These are phyloP conservation scores for Drosophila kepulauana DNA, from an alignment of 1,140 invertebrate species.

Conservation along the genomic window DNA sequence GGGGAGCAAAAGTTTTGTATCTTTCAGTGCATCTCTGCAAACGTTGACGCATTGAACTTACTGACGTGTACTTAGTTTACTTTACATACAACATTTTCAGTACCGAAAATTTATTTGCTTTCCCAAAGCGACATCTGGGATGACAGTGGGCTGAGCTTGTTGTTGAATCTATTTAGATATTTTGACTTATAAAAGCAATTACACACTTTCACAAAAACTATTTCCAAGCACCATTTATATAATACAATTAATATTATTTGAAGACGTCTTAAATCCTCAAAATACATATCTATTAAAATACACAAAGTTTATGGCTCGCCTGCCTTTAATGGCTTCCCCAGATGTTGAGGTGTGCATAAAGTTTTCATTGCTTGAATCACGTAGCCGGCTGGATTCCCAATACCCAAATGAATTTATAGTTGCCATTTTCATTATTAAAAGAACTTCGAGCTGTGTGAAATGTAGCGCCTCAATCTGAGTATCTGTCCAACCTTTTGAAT, in stretches of 20 bases:
- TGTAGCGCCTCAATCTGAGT: background rate
- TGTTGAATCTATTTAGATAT: background rate
- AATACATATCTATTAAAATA: too few relatives aligned
- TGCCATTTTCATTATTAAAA: slow-evolving; percentile 62
- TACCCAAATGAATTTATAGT: slow-evolving; percentile 72
- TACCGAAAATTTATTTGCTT: slow-evolving; percentile 57
- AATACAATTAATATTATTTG: too few relatives aligned
- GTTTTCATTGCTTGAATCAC: slow-evolving; percentile 40
- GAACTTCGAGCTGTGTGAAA: slow-evolving; percentile 6
- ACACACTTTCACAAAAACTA: background rate
- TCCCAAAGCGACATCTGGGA: slow-evolving; percentile 56
- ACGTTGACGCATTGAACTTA: slow-evolving; percentile 38
- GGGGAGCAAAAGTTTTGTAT: slow-evolving; percentile 38
- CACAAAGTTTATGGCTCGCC: background rate
- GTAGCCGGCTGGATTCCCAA: slow-evolving; percentile 53
- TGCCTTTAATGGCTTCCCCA: background rate
- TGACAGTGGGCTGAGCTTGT: background rate
- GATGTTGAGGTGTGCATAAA: background rate
- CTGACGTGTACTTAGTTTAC: slow-evolving; percentile 49
- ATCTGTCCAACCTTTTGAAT: slow-evolving; percentile 8
- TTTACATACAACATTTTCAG: slow-evolving; percentile 37
- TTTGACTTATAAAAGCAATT: background rate
- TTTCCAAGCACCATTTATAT: background rate
- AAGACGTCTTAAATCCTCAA: too few relatives aligned
- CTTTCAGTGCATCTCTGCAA: slow-evolving; percentile 26